Base-by-base conservation (phyloP, 2,888 invertebrate genomes). In the Plagodis dolabraria region DNA sequence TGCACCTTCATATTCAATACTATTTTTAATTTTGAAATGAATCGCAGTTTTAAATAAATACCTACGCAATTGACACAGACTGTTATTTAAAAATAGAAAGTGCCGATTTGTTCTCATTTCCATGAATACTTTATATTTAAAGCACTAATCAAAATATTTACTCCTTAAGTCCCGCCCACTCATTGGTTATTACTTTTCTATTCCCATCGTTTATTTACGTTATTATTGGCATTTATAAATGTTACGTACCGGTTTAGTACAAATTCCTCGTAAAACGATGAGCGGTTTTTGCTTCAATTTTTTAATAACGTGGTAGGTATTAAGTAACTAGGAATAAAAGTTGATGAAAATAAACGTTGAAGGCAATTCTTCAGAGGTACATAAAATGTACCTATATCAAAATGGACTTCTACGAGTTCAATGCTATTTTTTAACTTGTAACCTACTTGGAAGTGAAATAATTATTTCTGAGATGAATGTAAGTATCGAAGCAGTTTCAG, bases 81-180 rank as follows among this genome's bases (percentile, higher is more conserved):
- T 35, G 10, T 38, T 50, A 46, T 49, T 35, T 34, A 53, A 48
- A 45, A 58, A 58, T 44, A 48, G 57, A 53, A 58, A 58, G 40
- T 46, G 40, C 11, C 34, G 22, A 53, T 33, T 53, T 40, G 46
- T 53, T 59, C 46, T 11, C 46, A 53, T 59, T 59, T 59, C 59
- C 45, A 36, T 42, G 59, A 54, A 54, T 42, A 53, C 45, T 58
- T 53, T 54, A 59, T 59, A 59, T 54, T 54, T 59, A 36, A 50
- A 50, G 35, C 50, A 42, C 53, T 42, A 53, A 59, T 59, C 59
- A 59, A 36, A 59, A 59, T 54, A 54, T 59, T 59, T 59, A 59
- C 50, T 49, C 47, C 53, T 43, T 47, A 44, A 55, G 35, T 35
- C 46, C 50, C 59, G 22, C 60, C 60, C 52, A 60, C 60, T 47